phyloP scores from a whole-genome alignment of 2,888 invertebrate species.

The Flexamia atlantica region DNA sequence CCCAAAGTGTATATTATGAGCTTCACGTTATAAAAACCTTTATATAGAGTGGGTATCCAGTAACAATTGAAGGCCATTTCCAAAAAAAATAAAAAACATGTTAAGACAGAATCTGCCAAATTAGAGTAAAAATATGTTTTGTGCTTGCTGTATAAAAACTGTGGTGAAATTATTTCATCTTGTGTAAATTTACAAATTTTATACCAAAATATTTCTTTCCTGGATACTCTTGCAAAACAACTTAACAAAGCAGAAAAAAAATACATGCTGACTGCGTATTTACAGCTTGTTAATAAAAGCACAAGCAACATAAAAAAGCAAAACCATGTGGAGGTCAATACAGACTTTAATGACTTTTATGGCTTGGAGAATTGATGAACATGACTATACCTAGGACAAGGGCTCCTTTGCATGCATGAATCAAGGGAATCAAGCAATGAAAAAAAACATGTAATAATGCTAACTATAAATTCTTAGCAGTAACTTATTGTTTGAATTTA shows the following conservation, averaged over 20 bases:
- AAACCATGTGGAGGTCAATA: neutral
- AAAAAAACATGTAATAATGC: conserved; percentile 39
- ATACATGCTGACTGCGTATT: conserved; percentile 22
- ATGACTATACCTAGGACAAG: neutral
- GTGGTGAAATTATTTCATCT: too few relatives aligned
- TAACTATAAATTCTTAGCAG: conserved; percentile 62
- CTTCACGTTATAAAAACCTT: too few relatives aligned
- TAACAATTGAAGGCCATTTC: too few relatives aligned
- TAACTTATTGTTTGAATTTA: conserved; percentile 37
- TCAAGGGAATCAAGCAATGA: conserved; percentile 14
- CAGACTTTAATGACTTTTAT: neutral
- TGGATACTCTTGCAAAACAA: neutral
- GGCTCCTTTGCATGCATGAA: conserved; percentile 11
- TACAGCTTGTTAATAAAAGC: conserved; percentile 40
- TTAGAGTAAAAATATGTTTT: too few relatives aligned
- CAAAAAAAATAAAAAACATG: too few relatives aligned
- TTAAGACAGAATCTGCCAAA: too few relatives aligned
- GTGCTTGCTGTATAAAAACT: too few relatives aligned
- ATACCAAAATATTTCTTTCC: neutral
- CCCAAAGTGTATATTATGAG: too few relatives aligned
- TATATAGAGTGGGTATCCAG: too few relatives aligned
- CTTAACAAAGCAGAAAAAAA: neutral
- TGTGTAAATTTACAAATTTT: too few relatives aligned
- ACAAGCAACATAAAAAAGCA: conserved; percentile 44
- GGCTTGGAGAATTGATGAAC: neutral